Evolutionary conservation across 2,888 invertebrate genomes (phyloP).

Genomic region (Seira ritae): DNA sequence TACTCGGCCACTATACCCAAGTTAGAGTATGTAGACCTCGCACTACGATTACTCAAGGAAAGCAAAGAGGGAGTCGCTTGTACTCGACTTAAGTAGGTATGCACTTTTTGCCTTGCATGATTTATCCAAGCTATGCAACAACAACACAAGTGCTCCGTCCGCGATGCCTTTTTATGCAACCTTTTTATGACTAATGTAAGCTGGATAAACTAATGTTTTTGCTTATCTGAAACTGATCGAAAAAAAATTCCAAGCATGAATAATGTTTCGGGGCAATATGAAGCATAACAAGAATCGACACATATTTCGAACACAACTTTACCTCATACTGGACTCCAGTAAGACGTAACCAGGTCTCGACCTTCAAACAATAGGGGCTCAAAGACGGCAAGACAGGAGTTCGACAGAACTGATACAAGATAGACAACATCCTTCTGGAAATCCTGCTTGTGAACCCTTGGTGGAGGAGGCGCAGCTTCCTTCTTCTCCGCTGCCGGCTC

Average conservation of each 20-base stretch:
- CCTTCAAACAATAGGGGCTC: constrained; percentile 95
- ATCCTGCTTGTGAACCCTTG: constrained; percentile 89
- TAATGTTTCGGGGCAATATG: neutral
- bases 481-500: constrained; percentile 76
- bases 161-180: too few species aligned
- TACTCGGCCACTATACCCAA: neutral
- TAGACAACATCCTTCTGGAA: constrained; percentile 95
- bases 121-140: neutral
- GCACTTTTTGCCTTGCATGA: neutral
- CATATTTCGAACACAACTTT: constrained; percentile 69
- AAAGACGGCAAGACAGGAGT: constrained; percentile 92
- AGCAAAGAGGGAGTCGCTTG: constrained; percentile 11
- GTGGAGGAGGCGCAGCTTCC: constrained; percentile 83
- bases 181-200: constrained; percentile 11
- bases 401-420: constrained; percentile 93
- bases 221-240: neutral
- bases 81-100: constrained; percentile 1
- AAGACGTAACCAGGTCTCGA: constrained; percentile 96
- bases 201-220: neutral
- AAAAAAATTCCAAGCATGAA: neutral
- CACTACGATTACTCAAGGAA: neutral
- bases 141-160: neutral
- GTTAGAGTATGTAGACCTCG: neutral
- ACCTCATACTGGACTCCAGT: constrained; percentile 96
- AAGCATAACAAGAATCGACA: neutral